Evolutionary conservation across 2,888 invertebrate genomes (phyloP), one percentile per base, ranked within the genome.

Genomic region (Drosophila atroscutellata): DNA sequence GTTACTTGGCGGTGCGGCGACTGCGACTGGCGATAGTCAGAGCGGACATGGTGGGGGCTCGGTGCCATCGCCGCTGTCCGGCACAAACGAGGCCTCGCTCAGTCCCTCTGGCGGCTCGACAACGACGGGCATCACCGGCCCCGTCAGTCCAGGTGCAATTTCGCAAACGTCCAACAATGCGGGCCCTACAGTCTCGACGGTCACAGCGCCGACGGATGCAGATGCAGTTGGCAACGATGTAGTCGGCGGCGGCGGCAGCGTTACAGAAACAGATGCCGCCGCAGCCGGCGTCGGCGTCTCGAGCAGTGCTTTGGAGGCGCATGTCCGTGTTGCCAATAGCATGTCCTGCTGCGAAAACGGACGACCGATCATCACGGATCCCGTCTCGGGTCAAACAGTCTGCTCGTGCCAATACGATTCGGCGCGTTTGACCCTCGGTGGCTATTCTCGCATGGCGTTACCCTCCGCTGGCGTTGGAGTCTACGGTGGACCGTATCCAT

Each of bases 351-450:
- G 98, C 94, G 98, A 98, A 92, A 97, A 97, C 80, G 98, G 98
- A 60, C 95, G 98, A 77, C 97, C 98, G 81, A 96, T 98, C 93
- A 97, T 97, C 94, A 97, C 98, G 84, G 98, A 98, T 93, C 98
- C 98, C 20, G 97, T 98, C 72, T 97, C 97, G 81, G 98, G 98
- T 37, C 98, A 98, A 93, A 97, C 97, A 60, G 97, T 98, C 87
- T 98, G 98, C 94, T 98, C 98, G 86, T 98, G 98, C 93, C 98
- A 98, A 93, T 98, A 98, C 94, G 98, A 98, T 93, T 96, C 97
- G 72, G 97, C 97, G 51, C 94, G 98, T 82, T 94, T 98, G 79
- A 97, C 97, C 58, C 95, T 97, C 74, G 95, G 96, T 76, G 95
- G 95, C 75, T 97, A 97, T 93, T 97, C 97, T 51, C 95, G 97